phyloP scores from a whole-genome alignment of 2,888 invertebrate species.

The Xestia rhomboidea region DNA sequence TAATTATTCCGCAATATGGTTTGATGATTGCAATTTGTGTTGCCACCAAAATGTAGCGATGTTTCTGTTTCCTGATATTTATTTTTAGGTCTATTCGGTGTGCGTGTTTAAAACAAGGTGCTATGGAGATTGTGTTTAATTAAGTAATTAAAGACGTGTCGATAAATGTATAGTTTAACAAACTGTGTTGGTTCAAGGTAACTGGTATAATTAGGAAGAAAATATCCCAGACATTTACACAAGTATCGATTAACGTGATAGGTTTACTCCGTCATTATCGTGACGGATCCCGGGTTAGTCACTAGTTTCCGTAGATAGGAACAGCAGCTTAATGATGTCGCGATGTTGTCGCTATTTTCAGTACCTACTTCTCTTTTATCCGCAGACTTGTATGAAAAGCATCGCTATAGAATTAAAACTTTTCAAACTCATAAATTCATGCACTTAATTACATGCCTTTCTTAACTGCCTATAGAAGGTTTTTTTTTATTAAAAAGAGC shows the following conservation, averaged over 20 bases:
- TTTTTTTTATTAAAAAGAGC: not conserved
- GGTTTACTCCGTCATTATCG: conserved; percentile 2
- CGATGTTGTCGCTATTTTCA: conserved; percentile 40
- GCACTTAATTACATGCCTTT: conserved; percentile 30
- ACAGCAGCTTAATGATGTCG: conserved; percentile 58
- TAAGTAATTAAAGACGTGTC: conserved; percentile 17
- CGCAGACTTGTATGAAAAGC: conserved; percentile 34
- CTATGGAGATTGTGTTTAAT: not conserved
- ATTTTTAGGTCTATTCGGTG: not conserved
- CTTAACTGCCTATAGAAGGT: not conserved
- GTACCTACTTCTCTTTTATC: conserved; percentile 31
- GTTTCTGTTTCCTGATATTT: not conserved
- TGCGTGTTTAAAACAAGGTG: conserved; percentile 10
- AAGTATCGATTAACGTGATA: conserved; percentile 17
- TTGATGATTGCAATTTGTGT: conserved; percentile 37
- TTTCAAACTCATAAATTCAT: conserved; percentile 20
- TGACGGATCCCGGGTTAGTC: conserved; percentile 18
- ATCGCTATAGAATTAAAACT: conserved; percentile 37
- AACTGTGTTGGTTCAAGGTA: not conserved
- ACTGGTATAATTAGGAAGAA: conserved; percentile 19
- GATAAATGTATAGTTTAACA: conserved; percentile 8
- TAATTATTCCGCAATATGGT: conserved; percentile 41
- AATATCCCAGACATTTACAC: not conserved
- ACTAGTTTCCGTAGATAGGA: conserved; percentile 34
- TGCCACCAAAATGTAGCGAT: conserved; percentile 7